A percentile compares a stretch with the other conserved stretches of the same genome.
Conservation (phyloP, 2,797 vertebrate species). For the Chromobotia macracanthus region DNA sequence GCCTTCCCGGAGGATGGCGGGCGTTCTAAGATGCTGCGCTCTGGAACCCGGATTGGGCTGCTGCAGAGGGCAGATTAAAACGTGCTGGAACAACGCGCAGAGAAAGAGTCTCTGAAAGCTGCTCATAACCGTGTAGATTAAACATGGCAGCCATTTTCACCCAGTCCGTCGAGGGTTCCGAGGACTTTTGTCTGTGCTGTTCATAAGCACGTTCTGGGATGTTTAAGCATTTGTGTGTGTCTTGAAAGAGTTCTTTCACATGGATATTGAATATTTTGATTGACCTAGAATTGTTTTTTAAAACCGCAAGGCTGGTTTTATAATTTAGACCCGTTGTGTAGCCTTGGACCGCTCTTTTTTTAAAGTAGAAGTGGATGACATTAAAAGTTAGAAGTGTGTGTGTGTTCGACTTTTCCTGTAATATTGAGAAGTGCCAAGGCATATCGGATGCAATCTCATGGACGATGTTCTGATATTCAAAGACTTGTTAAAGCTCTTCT, state of each 20-base stretch:
- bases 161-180: neutral
- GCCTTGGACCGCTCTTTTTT: neutral
- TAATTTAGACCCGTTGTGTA: slow-evolving; percentile 8
- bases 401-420: slow-evolving; percentile 56
- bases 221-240: slow-evolving; percentile 1
- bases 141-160: slow-evolving; percentile 51
- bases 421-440: slow-evolving; percentile 58
- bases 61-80: slow-evolving; percentile 66
- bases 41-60: slow-evolving; percentile 61
- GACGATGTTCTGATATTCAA: slow-evolving; percentile 48
- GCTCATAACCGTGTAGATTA: slow-evolving; percentile 56
- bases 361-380: neutral
- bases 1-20: slow-evolving; percentile 60
- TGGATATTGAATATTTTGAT: neutral
- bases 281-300: slow-evolving; percentile 25
- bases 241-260: slow-evolving; percentile 27
- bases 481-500: slow-evolving; percentile 36
- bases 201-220: slow-evolving; percentile 24
- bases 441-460: slow-evolving; percentile 42
- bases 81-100: slow-evolving; percentile 56
- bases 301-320: neutral
- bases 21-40: slow-evolving; percentile 60
- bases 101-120: slow-evolving; percentile 56
- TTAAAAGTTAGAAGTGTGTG: slow-evolving; percentile 13
- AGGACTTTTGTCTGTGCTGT: slow-evolving; percentile 29